These are phyloP conservation scores for Mormyrus hasselquistii DNA, from an alignment of 2,797 vertebrate genomes.

Conservation along the genomic window DNA sequence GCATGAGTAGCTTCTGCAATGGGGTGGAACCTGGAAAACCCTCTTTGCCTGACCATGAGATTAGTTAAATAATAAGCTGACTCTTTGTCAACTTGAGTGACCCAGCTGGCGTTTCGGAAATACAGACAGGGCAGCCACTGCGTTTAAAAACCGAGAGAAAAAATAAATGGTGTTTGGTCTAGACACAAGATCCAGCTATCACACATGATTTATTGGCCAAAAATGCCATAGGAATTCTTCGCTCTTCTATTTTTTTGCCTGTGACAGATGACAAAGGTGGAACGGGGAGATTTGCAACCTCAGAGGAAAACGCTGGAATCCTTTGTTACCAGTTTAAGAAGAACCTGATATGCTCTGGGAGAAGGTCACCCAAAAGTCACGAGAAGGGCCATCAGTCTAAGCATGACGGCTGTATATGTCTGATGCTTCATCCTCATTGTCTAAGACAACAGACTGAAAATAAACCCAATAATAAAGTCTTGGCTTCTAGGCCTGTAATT, in stretches of 20 bases:
- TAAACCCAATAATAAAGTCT: slow-evolving; percentile 6
- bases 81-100: not conserved
- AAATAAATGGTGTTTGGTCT: slow-evolving; percentile 8
- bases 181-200: slow-evolving; percentile 2
- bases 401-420: not conserved
- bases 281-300: not conserved
- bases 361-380: slow-evolving; percentile 1
- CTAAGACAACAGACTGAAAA: not conserved
- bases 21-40: not conserved
- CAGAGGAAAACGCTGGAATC: not conserved
- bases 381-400: not conserved
- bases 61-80: not conserved
- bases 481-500: not conserved
- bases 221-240: slow-evolving; percentile 5
- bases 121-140: not conserved
- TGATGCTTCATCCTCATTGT: not conserved
- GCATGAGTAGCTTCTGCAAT: not conserved
- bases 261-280: not conserved
- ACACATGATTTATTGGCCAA: not conserved
- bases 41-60: not conserved
- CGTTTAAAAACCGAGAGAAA: not conserved
- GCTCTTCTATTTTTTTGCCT: not conserved
- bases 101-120: not conserved
- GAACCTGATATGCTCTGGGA: not conserved
- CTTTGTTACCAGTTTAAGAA: not conserved